Conservation (phyloP, 2,888 invertebrate species). For the Theretra japonica region DNA sequence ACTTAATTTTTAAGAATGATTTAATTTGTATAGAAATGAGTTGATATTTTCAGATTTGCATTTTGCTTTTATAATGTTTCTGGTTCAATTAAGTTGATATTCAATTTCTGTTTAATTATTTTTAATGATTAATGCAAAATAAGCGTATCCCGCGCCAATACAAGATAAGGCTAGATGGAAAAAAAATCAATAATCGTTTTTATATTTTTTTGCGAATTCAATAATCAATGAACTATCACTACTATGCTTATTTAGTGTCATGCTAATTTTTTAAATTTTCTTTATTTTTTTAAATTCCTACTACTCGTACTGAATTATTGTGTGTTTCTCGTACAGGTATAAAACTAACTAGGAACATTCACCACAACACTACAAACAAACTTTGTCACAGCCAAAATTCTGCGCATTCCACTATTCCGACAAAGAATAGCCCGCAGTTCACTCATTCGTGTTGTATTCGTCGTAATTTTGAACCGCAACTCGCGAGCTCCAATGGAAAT, state of each 20-base stretch:
- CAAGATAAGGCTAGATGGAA: no score
- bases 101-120: no score
- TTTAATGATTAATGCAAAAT: no score
- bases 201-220: no score
- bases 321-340: neutral
- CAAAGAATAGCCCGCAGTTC: conserved; percentile 49
- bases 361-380: conserved; percentile 43
- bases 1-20: neutral
- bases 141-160: no score
- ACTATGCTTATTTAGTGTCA: no score
- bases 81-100: no score
- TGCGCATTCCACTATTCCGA: conserved; percentile 58
- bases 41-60: neutral
- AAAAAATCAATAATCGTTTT: no score
- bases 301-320: neutral
- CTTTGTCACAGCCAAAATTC: conserved; percentile 69
- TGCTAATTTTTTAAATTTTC: neutral
- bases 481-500: conserved; percentile 44
- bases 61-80: neutral
- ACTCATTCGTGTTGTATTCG: conserved; percentile 46
- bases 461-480: conserved; percentile 40
- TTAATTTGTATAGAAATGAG: no score
- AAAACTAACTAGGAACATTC: neutral
- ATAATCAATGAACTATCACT: no score
- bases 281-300: neutral